Evolutionary conservation across 1,140 invertebrate species (phyloP).

Genomic region (Carcinoscorpius rotundicauda): DNA sequence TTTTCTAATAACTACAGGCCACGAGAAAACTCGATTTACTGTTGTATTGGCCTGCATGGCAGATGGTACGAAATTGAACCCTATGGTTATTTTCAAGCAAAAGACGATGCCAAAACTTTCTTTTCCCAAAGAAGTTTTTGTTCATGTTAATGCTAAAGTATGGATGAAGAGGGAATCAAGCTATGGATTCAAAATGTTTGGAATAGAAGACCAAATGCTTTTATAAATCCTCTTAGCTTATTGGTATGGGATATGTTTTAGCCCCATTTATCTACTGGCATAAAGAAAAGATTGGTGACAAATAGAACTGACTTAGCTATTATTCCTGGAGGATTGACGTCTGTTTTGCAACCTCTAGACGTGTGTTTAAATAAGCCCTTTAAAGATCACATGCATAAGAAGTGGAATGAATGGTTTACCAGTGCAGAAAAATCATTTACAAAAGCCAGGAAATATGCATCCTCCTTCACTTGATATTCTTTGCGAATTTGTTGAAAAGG

Average conservation of each 20-base stretch:
- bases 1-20: constrained; percentile 25
- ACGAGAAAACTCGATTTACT: constrained; percentile 27
- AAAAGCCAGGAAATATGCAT: no score
- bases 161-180: constrained; percentile 23
- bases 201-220: no score
- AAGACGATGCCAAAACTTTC: constrained; percentile 19
- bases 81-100: constrained; percentile 28
- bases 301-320: neutral
- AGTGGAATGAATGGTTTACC: no score
- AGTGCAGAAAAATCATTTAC: no score
- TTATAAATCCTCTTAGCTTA: no score
- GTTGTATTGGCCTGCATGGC: constrained; percentile 26
- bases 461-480: no score
- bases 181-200: constrained; percentile 23
- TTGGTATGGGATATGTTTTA: no score
- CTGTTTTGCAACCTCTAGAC: constrained; percentile 1
- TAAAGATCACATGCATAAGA: no score
- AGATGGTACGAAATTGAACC: constrained; percentile 26
- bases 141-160: constrained; percentile 21
- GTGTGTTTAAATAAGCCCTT: no score
- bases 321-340: constrained; percentile 3
- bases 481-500: no score
- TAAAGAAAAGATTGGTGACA: no score
- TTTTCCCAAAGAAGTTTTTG: constrained; percentile 15
- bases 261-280: no score